Percentiles rank a stretch among this genome's conserved stretches.
Evolutionary conservation across 2,888 invertebrate genomes (phyloP).

Genomic region (Xestia rhomboidea): DNA sequence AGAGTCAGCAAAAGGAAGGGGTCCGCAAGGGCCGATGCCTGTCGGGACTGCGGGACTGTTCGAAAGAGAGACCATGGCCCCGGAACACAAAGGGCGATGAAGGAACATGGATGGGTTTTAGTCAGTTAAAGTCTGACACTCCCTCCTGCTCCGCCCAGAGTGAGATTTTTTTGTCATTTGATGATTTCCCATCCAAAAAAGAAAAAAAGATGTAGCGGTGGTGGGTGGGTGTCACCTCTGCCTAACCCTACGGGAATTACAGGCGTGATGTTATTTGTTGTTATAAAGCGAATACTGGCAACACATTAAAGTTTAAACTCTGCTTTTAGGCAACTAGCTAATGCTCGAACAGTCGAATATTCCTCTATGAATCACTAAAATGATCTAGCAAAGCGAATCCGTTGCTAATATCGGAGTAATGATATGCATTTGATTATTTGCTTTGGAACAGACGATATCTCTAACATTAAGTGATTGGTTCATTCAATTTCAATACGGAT

Average conservation of each 20-base stretch:
- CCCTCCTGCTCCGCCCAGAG: no score
- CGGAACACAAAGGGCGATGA: no score
- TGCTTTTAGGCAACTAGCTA: slow-evolving; percentile 26
- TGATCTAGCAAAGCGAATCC: slow-evolving; percentile 20
- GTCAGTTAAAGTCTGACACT: no score
- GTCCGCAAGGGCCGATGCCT: no score
- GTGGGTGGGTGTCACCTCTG: not conserved
- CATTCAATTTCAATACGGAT: slow-evolving; percentile 7
- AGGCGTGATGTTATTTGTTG: not conserved
- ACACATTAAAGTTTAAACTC: slow-evolving; percentile 44
- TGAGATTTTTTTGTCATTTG: no score
- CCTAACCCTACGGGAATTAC: not conserved
- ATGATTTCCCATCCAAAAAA: no score
- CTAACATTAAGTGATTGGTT: slow-evolving; percentile 24
- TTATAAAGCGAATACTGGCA: slow-evolving; percentile 36
- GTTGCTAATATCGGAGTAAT: slow-evolving; percentile 29
- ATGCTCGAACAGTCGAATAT: slow-evolving; percentile 26
- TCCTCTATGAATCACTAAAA: slow-evolving; percentile 51
- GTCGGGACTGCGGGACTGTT: no score
- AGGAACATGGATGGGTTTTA: no score
- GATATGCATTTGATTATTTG: slow-evolving; percentile 45
- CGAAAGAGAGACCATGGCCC: no score
- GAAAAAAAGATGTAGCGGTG: no score
- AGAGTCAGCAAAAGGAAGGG: no score
- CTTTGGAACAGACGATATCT: not conserved